Base-by-base conservation (phyloP, 1,140 invertebrate species). In the Nephotettix cincticeps region DNA sequence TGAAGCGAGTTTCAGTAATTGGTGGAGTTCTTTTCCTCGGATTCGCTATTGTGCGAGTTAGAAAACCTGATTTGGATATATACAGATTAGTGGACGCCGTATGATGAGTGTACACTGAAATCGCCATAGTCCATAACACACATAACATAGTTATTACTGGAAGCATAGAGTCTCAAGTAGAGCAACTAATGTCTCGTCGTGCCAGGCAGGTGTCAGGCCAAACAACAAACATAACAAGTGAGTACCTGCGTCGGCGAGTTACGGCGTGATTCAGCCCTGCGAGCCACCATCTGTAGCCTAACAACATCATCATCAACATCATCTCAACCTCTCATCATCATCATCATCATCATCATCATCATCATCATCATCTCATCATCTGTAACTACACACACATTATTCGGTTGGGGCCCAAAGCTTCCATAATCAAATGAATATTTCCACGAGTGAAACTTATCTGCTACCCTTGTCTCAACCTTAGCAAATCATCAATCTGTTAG, bases 231-330 rank as follows among this genome's bases (percentile, higher is more conserved):
- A 64, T 64, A 28, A 64, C 28, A 32, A 36, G 30, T 64, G 28
- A 32, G 28, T 64, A 64, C 61, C 61, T 64, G 61, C 61, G 61
- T 64, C 61, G 29, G 9, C 61, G 61, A n/a, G 61, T 27, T n/a
- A 28, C 28, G 28, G 61, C 61, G 28, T 19, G 30, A 64, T n/a
- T 32, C 27, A 64, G 61, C 11, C 61, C 61, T 36, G 61, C 30
- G 14, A 64, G 30, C 61, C 61, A 64, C 61, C 61, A 64, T 64
- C 61, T 64, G 28, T 64, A 64, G 61, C 61, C 61, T 64, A 64
- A 32, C 27, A 64, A n/a, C 28, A 58, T 28, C 54, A 58, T 58
- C 32, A 36, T 6, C 4, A 4, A 36, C 14, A 4, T 36, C 32
- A 36, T 36, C 32, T 36, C 32, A 36, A 36, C 32, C 32, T 36